phyloP scores from a whole-genome alignment of 2,888 invertebrate species.

The Caenorhabditis sulstoni region DNA sequence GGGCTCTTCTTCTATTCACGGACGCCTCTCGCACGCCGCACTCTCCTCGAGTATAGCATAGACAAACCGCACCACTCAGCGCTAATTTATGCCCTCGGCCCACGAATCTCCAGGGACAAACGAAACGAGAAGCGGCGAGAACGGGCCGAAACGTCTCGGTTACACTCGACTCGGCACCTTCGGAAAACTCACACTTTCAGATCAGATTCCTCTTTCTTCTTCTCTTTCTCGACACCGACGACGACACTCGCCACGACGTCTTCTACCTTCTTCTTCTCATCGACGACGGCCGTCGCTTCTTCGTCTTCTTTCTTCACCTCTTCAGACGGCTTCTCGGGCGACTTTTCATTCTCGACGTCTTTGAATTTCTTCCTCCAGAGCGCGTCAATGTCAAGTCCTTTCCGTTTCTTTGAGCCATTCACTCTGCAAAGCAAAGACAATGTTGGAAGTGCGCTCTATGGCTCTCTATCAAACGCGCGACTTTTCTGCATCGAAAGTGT shows the following conservation, averaged over 20 bases:
- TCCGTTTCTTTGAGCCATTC: constrained; percentile 40
- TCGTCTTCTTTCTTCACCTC: constrained; percentile 1
- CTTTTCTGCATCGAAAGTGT: too few relatives aligned
- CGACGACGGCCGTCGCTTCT: neutral
- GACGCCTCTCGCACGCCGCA: neutral
- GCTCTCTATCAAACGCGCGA: too few relatives aligned
- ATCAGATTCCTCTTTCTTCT: constrained; percentile 5
- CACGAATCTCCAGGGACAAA: constrained; percentile 19
- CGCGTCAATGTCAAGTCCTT: constrained; percentile 55
- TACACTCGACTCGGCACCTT: neutral
- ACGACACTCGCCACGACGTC: too few relatives aligned
- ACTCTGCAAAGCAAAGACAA: too few relatives aligned
- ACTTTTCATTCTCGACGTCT: constrained; percentile 33
- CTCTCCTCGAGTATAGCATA: constrained; percentile 20
- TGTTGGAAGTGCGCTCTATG: neutral
- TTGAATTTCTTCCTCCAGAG: constrained; percentile 57
- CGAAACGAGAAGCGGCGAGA: neutral
- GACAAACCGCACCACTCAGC: constrained; percentile 28
- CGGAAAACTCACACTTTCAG: neutral
- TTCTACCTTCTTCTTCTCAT: neutral
- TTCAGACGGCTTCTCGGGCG: constrained; percentile 17
- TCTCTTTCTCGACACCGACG: neutral
- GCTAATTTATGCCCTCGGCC: constrained; percentile 45
- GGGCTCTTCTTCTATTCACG: constrained; percentile 6
- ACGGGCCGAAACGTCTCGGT: neutral